These are phyloP conservation scores for Hassar affinis DNA, from an alignment of 2,113 vertebrate species.

Conservation along the genomic window DNA sequence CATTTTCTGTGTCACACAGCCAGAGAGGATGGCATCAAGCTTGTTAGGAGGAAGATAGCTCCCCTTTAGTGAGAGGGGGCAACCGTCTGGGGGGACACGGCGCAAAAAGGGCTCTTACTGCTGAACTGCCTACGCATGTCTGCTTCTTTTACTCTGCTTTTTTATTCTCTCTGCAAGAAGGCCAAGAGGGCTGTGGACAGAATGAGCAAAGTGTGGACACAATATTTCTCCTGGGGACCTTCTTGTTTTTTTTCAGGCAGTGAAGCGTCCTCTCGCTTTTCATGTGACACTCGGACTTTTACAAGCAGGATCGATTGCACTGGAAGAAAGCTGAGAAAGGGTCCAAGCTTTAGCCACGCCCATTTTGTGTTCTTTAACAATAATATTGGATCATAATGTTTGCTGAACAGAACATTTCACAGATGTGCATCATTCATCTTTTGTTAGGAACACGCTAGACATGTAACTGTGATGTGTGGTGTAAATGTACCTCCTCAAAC, in stretches of 20 bases:
- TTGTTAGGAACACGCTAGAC: not conserved
- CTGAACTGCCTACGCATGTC: slow-evolving; percentile 31
- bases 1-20: slow-evolving; percentile 67
- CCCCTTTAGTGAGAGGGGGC: slow-evolving; percentile 68
- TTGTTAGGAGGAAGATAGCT: slow-evolving; percentile 73
- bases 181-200: not conserved
- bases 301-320: not conserved
- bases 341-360: not conserved
- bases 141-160: not conserved
- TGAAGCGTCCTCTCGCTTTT: not conserved
- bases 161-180: not conserved
- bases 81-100: slow-evolving; percentile 64
- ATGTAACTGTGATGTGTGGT: not conserved
- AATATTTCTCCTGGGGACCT: not conserved
- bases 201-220: not conserved
- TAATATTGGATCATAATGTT: not conserved
- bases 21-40: slow-evolving; percentile 73
- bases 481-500: not conserved
- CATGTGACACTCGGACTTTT: not conserved
- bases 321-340: not conserved
- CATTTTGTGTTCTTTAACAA: not conserved
- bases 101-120: slow-evolving; percentile 55
- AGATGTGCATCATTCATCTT: too few species aligned
- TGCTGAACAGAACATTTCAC: too few species aligned
- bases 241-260: not conserved